These are phyloP conservation scores for Tragelaphus strepsiceros DNA, from an alignment of 2,113 vertebrate genomes.

Conservation along the genomic window DNA sequence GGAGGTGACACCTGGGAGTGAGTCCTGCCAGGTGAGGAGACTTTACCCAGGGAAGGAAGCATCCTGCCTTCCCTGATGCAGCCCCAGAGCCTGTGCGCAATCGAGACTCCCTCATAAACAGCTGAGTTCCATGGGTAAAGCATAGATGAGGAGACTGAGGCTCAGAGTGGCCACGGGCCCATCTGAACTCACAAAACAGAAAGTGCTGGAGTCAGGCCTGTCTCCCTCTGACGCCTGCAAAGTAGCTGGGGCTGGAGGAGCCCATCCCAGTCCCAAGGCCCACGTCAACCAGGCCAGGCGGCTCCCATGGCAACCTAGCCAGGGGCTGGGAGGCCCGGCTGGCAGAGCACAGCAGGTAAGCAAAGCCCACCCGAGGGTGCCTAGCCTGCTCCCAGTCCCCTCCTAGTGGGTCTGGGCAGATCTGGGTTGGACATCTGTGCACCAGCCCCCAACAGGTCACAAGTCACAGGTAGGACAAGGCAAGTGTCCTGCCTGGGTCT, in stretches of 20 bases:
- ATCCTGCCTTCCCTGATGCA: background rate
- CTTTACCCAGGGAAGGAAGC: background rate
- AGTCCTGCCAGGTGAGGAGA: background rate
- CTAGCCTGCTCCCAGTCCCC: background rate
- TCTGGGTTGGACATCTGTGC: background rate
- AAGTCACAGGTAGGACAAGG: background rate
- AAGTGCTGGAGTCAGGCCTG: background rate
- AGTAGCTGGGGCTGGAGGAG: background rate
- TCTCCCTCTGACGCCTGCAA: accelerated
- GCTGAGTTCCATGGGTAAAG: background rate
- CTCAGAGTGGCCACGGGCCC: accelerated
- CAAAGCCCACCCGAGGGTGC: background rate
- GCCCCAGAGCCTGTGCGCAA: accelerated
- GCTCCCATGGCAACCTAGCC: background rate
- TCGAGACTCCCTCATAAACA: background rate
- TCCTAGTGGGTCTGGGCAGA: background rate
- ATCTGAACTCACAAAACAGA: background rate
- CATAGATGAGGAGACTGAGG: accelerated
- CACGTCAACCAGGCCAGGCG: accelerated
- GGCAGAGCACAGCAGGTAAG: accelerated
- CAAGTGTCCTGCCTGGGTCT: background rate
- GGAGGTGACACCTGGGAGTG: background rate
- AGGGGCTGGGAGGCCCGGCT: background rate
- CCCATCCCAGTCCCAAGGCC: too few species aligned
- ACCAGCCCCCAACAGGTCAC: background rate